Conservation (phyloP, 2,797 vertebrate genomes). For the Gorsachius magnificus region DNA sequence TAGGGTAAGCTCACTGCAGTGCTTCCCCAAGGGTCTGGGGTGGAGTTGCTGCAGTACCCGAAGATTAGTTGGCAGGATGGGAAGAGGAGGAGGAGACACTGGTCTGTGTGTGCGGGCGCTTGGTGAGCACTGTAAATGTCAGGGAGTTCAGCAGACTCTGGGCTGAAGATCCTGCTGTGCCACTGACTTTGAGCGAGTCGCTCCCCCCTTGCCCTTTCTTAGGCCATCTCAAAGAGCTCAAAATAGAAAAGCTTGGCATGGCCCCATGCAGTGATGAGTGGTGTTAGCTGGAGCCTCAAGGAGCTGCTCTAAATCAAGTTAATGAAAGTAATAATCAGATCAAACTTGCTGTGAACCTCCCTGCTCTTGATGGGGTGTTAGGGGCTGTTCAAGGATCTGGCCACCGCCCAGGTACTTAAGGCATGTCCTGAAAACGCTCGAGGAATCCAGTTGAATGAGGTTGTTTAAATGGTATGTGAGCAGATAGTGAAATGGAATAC, state of each 20-base stretch:
- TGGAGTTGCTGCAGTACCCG: not conserved
- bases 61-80: not conserved
- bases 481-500: not conserved
- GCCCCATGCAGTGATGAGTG: not conserved
- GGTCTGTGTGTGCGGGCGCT: rapidly evolving
- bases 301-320: not conserved
- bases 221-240: not conserved
- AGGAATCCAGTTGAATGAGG: not conserved
- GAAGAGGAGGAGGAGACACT: not conserved
- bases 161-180: not conserved
- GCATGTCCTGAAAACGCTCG: not conserved
- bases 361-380: not conserved
- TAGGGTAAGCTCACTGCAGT: not conserved
- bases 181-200: not conserved
- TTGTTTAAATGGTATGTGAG: not conserved
- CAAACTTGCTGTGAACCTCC: not conserved
- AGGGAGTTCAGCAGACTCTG: not conserved
- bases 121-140: not conserved
- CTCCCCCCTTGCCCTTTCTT: not conserved
- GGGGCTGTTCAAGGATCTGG: not conserved
- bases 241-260: not conserved
- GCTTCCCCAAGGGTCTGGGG: not conserved
- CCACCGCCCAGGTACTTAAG: not conserved
- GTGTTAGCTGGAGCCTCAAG: not conserved
- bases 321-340: not conserved